Evolutionary conservation across 2,113 vertebrate genomes (phyloP), one percentile per base, ranked within the genome.

Genomic region (Podocnemis expansa): DNA sequence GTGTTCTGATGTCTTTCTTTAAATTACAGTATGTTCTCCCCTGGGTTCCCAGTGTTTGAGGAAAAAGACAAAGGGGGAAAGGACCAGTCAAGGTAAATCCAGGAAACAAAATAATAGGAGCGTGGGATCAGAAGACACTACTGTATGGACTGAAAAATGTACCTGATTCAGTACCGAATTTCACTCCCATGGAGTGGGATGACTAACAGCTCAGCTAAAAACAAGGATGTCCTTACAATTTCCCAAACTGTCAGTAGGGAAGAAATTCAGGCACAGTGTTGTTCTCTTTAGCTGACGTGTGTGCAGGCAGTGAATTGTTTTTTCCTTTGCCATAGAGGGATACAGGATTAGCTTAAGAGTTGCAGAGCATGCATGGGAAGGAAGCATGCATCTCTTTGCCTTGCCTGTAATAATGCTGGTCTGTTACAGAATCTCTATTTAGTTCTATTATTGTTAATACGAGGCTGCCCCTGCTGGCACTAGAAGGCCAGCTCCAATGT

Each of bases 341-440:
- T 63, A 60, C 10, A 92, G 80, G 49, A 22, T 8, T 87, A 82
- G 25, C 10, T 58, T 34, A 11, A 55, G 38, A 93, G 54, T 89
- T 73, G 88, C 41, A 84, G 87, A 93, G 47, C 84, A n/a, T 91
- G 51, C 78, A 92, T 0, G 76, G 82, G 29, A 93, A 81, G 82
- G 29, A 93, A 81, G 76, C 67, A 80, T 92, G 78, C 52, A 90
- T 75, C 75, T 91, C 29, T 84, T 89, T 90, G 79, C 34, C 6
- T 1, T 79, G 82, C 54, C 93, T 85, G 38, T 84, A 67, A 19
- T 89, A 81, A 87, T 60, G 47, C 82, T 49, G 10, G 63, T 31
- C 93, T 96, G 88, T 70, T 34, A 24, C 56, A 81, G 11, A 70
- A 85, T 81, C 93, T 94, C 55, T 79, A 29, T 92, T 92, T 82